Percentiles rank a stretch among this genome's conserved stretches.
Conservation (phyloP, 2,888 invertebrate species). For the Malachius bipustulatus region DNA sequence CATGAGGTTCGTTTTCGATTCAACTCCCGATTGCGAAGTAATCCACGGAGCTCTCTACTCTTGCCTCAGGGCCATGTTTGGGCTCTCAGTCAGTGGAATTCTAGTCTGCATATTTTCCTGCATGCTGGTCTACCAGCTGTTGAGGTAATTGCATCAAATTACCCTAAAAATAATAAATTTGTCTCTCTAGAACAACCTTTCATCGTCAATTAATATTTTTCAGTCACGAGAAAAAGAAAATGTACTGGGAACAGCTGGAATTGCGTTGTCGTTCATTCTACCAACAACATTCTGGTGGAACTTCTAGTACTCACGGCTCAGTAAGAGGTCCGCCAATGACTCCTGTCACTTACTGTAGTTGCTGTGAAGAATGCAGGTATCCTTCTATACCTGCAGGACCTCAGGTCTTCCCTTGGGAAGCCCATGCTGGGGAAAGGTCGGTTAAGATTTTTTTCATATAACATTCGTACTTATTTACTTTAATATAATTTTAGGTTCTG, state of each 20-base stretch:
- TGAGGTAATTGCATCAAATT: conserved; percentile 47
- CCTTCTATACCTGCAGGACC: conserved; percentile 42
- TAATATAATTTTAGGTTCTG: conserved; percentile 37
- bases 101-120: conserved; percentile 84
- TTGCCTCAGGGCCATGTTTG: conserved; percentile 79
- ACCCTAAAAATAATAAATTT: neutral
- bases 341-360: conserved; percentile 45
- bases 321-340: conserved; percentile 38
- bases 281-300: conserved; percentile 39
- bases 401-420: conserved; percentile 48
- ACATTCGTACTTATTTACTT: conserved; percentile 2
- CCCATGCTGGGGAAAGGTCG: conserved; percentile 35
- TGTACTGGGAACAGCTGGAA: conserved; percentile 90
- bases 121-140: conserved; percentile 81
- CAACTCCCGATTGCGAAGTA: conserved; percentile 79
- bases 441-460: conserved; percentile 4
- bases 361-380: conserved; percentile 59
- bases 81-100: conserved; percentile 82
- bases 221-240: conserved; percentile 86
- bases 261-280: conserved; percentile 71
- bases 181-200: neutral
- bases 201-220: conserved; percentile 19
- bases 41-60: conserved; percentile 82
- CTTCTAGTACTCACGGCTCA: conserved; percentile 33
- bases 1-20: conserved; percentile 71